Evolutionary conservation across 1,140 invertebrate genomes (phyloP), one percentile per base, ranked within the genome.

Genomic region (Drosophila willistoni): DNA sequence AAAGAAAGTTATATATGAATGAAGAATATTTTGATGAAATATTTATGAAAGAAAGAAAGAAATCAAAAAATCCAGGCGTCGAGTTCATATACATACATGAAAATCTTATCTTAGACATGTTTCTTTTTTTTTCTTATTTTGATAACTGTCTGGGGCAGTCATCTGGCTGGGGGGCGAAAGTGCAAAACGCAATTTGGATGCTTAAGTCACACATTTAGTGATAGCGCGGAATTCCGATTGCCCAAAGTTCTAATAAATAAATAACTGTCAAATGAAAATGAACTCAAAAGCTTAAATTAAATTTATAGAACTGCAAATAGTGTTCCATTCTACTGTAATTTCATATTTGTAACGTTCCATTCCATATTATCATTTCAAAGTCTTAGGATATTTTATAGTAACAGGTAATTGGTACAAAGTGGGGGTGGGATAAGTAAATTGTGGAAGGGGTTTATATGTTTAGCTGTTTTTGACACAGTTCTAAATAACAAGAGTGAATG

Each of bases 21-120:
- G 56, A 59, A 57, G 17, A 51, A 57, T 36, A 51, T 34, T 33
- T 34, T 19, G 10, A 57, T 36, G n/a, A 57, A 57, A 57, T 34
- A 36, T 57, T 57, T 57, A n/a, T 57, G n/a, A 17, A 17, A 14
- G 14, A 34, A 55, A 56, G 59, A 68, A 68, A 62, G 3, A 55
- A 25, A 36, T n/a, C 29, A 10, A 29, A 7, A 41, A 62, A 41
- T 56, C 64, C 59, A 60, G 51, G 62, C 63, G 71, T 7, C n/a
- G 14, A 42, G 14, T 17, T 2, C n/a, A 25, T n/a, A n/a, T n/a
- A n/a, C n/a, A n/a, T n/a, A 47, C 3, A 47, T 19, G 14, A 47
- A 47, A 47, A 47, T 51, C 44, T 51, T 51, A 51, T 51, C 44
- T 51, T 51, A 22, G 44, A 51, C 44, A 51, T 51, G 12, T 39